These are phyloP conservation scores for Ganaspis brasiliensis DNA, from an alignment of 2,888 invertebrate genomes.

Conservation along the genomic window DNA sequence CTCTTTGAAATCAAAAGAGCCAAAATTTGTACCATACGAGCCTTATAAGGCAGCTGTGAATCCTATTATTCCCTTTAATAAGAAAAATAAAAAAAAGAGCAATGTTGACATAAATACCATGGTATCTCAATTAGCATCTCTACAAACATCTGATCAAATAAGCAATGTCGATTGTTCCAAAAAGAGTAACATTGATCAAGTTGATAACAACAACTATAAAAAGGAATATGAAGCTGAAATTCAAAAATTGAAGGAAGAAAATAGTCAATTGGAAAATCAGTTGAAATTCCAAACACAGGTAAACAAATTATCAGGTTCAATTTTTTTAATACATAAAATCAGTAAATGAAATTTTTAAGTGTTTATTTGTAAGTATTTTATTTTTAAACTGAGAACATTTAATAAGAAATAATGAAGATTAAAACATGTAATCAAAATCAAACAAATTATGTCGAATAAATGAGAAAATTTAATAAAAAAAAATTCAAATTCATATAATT, in stretches of 20 bases:
- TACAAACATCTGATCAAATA: constrained; percentile 82
- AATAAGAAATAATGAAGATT: too few relatives aligned
- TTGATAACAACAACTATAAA: constrained; percentile 80
- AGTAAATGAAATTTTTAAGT: too few relatives aligned
- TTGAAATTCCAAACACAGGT: constrained; percentile 93
- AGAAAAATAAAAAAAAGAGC: constrained; percentile 81
- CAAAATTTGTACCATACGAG: constrained; percentile 94
- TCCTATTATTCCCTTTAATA: constrained; percentile 85
- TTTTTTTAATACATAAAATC: too few relatives aligned
- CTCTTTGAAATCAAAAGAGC: constrained; percentile 84
- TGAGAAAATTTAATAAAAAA: too few relatives aligned
- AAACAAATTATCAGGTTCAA: too few relatives aligned
- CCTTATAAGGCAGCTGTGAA: constrained; percentile 93
- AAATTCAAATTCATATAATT: too few relatives aligned
- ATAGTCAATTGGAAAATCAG: constrained; percentile 88
- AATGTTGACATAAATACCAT: constrained; percentile 86
- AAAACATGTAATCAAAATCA: too few relatives aligned
- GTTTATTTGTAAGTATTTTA: too few relatives aligned
- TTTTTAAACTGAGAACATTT: too few relatives aligned
- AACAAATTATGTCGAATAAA: too few relatives aligned
- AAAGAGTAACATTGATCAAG: constrained; percentile 65
- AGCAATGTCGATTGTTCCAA: constrained; percentile 52
- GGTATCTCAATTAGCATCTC: constrained; percentile 87
- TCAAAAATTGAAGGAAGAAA: constrained; percentile 85
- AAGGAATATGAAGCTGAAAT: constrained; percentile 84